phyloP scores from a whole-genome alignment of 2,797 vertebrate genomes.

The Tenualosa ilisha region DNA sequence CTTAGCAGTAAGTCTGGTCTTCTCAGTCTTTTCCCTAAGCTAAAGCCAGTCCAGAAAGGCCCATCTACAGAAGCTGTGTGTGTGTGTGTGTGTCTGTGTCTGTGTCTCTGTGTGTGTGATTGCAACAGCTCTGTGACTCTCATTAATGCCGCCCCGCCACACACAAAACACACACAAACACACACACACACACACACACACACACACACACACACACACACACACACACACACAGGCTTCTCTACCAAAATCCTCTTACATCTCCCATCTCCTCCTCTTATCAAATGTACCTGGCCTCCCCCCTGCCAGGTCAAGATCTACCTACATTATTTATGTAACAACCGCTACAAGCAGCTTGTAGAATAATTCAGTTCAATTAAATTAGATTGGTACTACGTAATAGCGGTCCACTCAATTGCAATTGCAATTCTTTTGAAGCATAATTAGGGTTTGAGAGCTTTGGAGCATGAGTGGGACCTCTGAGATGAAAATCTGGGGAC shows the following conservation, averaged over 20 bases:
- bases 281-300: background rate
- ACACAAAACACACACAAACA: background rate
- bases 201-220: background rate
- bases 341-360: background rate
- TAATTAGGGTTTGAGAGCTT: background rate
- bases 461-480: background rate
- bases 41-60: conserved; percentile 25
- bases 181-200: background rate
- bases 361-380: background rate
- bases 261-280: background rate
- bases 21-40: background rate
- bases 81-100: conserved; percentile 25
- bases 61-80: too few relatives aligned
- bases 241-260: background rate
- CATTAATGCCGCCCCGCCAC: background rate
- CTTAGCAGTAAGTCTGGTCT: too few relatives aligned
- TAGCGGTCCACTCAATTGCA: background rate
- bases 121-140: background rate
- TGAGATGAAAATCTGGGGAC: too few relatives aligned
- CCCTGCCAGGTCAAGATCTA: background rate
- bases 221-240: background rate
- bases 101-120: conserved; percentile 26
- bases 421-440: background rate
- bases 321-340: background rate
- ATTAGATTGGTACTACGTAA: background rate